Base-by-base conservation (phyloP, 2,888 invertebrate genomes). In the Synanthedon formicaeformis region DNA sequence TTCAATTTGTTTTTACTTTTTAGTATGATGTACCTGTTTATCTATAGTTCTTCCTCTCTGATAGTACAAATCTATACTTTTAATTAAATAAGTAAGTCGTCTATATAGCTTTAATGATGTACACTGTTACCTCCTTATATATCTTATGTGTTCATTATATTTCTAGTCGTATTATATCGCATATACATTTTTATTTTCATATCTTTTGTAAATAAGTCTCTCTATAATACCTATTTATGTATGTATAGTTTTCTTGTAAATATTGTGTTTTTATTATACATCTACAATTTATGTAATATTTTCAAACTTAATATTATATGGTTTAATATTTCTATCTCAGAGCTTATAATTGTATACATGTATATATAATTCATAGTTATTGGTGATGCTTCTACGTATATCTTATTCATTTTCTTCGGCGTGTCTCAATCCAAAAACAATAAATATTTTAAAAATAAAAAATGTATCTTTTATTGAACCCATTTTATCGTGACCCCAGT, bases 201-300 rank as follows among this genome's bases (percentile, higher is more conserved):
- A 55, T 56, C 83, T 84, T 78, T 84, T 84, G 83, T 85, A 85
- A 82, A 85, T 85, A 84, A 45, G 34, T 45, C 71, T 60, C 72
- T 84, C 81, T 78, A 81, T 78, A 56, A 57, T 83, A 81, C 84
- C 59, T 84, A 70, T 65, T 81, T 49, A 49, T n/a, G n/a, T n/a
- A n/a, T n/a, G n/a, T n/a, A n/a, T 14, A n/a, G 16, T 16, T 49
- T 49, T 49, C 16, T 14, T 4, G 3, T 45, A 2, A 8, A 10
- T 8, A 4, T 49, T 12, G 5, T 10, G 18, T 49, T 18, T 10
- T 11, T 49, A 16, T 1, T 16, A 14, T 18, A 49, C 12, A 10
- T 5, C 23, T 23, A 23, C 2, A 45, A 14, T 12, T 45, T 45
- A 45, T 45, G n/a, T 45, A 45, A 45, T 13, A 45, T 3, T 13